phyloP scores from a whole-genome alignment of 2,113 vertebrate species.

The Phodopus roborovskii region DNA sequence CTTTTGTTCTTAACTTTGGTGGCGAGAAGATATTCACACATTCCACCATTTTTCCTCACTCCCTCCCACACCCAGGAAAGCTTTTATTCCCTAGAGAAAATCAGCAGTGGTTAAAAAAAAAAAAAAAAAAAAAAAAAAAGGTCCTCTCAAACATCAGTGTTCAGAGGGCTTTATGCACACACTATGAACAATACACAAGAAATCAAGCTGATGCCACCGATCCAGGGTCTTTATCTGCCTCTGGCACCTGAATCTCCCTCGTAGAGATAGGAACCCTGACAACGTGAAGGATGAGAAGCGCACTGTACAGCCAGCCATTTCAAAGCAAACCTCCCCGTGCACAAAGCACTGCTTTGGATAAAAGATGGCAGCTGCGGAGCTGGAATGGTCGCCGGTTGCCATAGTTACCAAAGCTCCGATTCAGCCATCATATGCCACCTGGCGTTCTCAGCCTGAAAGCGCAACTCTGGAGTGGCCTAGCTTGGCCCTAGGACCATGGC shows the following conservation, averaged over 20 bases:
- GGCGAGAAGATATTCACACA: slow-evolving; percentile 5
- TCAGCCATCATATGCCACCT: slow-evolving; percentile 79
- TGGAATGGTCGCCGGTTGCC: slow-evolving; percentile 78
- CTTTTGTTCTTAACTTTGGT: slow-evolving; percentile 38
- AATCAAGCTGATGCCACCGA: slow-evolving; percentile 27
- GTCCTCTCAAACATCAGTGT: slow-evolving; percentile 45
- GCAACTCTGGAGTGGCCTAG: slow-evolving; percentile 57
- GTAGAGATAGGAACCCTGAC: slow-evolving; percentile 17
- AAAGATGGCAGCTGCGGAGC: slow-evolving; percentile 82
- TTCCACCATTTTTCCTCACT: not conserved
- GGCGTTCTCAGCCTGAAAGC: slow-evolving; percentile 75
- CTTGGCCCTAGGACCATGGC: not conserved
- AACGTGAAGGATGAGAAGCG: slow-evolving; percentile 53
- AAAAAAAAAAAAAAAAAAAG: not conserved
- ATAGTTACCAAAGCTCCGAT: slow-evolving; percentile 76
- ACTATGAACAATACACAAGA: slow-evolving; percentile 32
- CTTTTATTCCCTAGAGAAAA: slow-evolving; percentile 66
- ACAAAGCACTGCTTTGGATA: slow-evolving; percentile 77
- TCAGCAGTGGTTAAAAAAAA: not conserved
- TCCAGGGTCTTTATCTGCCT: slow-evolving; percentile 30
- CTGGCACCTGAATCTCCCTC: slow-evolving; percentile 41
- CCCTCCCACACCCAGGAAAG: not conserved
- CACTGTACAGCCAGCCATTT: slow-evolving; percentile 64
- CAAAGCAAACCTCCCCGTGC: slow-evolving; percentile 73
- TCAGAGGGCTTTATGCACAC: slow-evolving; percentile 25